Percentiles rank a stretch among this genome's conserved stretches.
phyloP scores from a whole-genome alignment of 1,140 invertebrate genomes.

The Pseudomyrmex dendroicus region DNA sequence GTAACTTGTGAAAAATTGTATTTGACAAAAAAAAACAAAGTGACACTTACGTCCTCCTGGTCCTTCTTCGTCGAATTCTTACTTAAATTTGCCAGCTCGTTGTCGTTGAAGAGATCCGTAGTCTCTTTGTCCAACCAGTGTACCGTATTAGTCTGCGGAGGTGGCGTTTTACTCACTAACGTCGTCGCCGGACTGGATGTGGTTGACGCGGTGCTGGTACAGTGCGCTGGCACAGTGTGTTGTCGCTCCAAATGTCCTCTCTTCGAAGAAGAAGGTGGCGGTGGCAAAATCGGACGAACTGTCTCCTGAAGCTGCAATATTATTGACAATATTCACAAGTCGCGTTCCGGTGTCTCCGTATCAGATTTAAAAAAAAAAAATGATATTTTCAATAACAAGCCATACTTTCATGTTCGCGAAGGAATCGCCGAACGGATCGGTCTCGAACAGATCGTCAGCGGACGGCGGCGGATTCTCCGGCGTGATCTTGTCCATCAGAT shows the following conservation, averaged over 20 bases:
- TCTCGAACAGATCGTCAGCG: conserved; percentile 86
- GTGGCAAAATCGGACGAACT: conserved; percentile 86
- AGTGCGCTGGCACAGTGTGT: conserved; percentile 77
- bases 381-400: not conserved
- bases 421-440: conserved; percentile 92
- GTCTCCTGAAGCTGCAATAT: conserved; percentile 78
- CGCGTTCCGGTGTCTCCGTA: not conserved
- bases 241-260: conserved; percentile 81
- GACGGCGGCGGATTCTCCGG: conserved; percentile 88
- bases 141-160: conserved; percentile 76
- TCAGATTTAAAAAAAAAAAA: not conserved
- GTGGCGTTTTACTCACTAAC: conserved; percentile 83
- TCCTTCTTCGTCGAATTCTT: conserved; percentile 77
- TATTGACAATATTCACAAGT: not conserved
- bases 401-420: conserved; percentile 89
- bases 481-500: conserved; percentile 94
- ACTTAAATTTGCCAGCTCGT: conserved; percentile 75
- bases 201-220: conserved; percentile 71
- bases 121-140: conserved; percentile 86
- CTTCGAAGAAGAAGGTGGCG: conserved; percentile 87
- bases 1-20: not conserved
- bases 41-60: conserved; percentile 74
- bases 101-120: conserved; percentile 84
- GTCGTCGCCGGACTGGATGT: conserved; percentile 82
- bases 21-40: not conserved